Base-by-base conservation (phyloP, 2,113 vertebrate genomes). In the Microcebus griseorufus region DNA sequence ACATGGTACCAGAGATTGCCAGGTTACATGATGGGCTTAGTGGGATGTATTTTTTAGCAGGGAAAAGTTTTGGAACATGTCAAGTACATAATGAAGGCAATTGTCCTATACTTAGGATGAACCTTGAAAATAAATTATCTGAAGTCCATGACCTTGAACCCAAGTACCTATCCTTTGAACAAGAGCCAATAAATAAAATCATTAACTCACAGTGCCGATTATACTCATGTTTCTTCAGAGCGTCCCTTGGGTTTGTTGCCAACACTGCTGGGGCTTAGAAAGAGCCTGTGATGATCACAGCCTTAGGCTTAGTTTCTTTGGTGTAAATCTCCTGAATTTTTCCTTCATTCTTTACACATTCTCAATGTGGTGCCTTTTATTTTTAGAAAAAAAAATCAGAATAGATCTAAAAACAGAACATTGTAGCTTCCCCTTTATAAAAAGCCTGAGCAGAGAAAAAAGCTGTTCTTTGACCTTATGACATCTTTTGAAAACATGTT, bases 321-420 rank as follows among this genome's bases (percentile, higher is more conserved):
- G 45, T 94, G 8, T 84, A 87, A 93, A 70, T 89, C 53, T 96
- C 62, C 70, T 93, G 88, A 87, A 83, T 84, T 93, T 89, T 90
- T 29, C 89, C 96, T 97, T 96, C 37, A 80, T 90, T 97, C 79
- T 93, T 95, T 88, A 62, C 51, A 48, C 39, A 62, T 62, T 67
- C 80, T 92, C 97, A 90, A 9, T 79, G 76, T 90, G 93, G 62
- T 84, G 60, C 34, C 92, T 97, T 93, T 96, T 90, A 95, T 97
- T 98, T 97, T 98, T 98, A 96, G 93, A 94, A 53, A 42, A 91
- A 42, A 70, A 97, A 79, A 90, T 94, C 82, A 89, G 89, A 88
- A 97, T 78, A 95, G 75, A 92, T 97, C 79, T 95, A 95, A 97
- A 97, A 96, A 86, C 23, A 58, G 92, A 88, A 93, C 45, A 55